These are phyloP conservation scores for Bungarus multicinctus DNA, from an alignment of 2,113 vertebrate genomes.

Conservation along the genomic window DNA sequence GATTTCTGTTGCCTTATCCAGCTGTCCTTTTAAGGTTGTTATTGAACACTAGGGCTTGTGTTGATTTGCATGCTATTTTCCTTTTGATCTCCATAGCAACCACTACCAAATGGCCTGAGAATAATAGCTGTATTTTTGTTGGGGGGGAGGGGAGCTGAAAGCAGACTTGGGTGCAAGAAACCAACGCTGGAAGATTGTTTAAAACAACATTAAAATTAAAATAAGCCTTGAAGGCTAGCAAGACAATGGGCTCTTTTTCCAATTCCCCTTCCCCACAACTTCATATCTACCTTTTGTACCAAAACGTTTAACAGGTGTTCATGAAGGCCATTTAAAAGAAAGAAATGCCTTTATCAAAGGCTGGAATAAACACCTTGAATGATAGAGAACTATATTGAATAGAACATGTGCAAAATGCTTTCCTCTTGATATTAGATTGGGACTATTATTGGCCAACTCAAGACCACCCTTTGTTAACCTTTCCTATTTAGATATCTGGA, in stretches of 20 bases:
- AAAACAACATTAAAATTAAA: conserved; percentile 19
- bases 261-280: background rate
- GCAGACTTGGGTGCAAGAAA: conserved; percentile 48
- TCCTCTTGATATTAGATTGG: background rate
- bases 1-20: background rate
- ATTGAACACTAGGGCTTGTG: conserved; percentile 50
- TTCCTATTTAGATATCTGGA: background rate
- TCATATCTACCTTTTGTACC: background rate
- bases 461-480: background rate
- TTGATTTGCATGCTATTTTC: conserved; percentile 79
- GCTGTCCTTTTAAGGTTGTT: conserved; percentile 65
- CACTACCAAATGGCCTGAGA: conserved; percentile 71
- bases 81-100: conserved; percentile 78
- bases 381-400: fast-evolving
- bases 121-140: conserved; percentile 58
- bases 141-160: conserved; percentile 41
- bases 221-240: fast-evolving
- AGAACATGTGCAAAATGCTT: background rate
- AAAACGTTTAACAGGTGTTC: background rate
- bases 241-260: background rate
- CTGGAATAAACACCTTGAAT: background rate
- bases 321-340: conserved; percentile 24
- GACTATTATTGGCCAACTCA: background rate
- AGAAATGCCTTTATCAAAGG: background rate
- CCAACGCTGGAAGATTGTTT: conserved; percentile 25